These are phyloP conservation scores for Paralichthys olivaceus DNA, from an alignment of 2,113 vertebrate species.

Conservation along the genomic window DNA sequence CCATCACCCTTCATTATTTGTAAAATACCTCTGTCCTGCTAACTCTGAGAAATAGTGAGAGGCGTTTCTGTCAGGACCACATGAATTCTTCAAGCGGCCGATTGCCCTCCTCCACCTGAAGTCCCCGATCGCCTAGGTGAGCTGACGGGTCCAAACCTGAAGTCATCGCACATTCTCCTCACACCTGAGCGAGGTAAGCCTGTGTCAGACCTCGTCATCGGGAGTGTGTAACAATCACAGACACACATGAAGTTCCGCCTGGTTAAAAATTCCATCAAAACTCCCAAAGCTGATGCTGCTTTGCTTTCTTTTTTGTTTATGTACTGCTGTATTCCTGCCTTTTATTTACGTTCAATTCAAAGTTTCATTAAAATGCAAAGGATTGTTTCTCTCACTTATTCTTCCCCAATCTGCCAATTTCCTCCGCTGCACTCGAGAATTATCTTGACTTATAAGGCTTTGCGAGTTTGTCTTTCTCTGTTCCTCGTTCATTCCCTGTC, in stretches of 20 bases:
- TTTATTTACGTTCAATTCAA: conserved; percentile 72
- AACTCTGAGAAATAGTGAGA: conserved; percentile 55
- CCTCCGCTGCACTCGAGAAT: conserved; percentile 69
- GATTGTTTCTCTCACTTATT: conserved; percentile 54
- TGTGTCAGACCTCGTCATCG: conserved; percentile 16
- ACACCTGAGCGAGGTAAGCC: conserved; percentile 18
- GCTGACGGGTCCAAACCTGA: conserved; percentile 34
- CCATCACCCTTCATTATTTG: conserved; percentile 69
- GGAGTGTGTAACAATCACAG: conserved; percentile 1
- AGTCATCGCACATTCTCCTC: conserved; percentile 57
- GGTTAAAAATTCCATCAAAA: conserved; percentile 72
- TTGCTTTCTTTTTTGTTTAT: conserved; percentile 58
- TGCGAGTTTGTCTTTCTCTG: conserved; percentile 43
- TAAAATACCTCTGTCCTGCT: conserved; percentile 56
- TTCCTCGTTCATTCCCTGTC: conserved; percentile 17
- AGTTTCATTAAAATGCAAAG: conserved; percentile 83
- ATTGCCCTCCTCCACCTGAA: conserved; percentile 27
- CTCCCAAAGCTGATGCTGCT: conserved; percentile 44
- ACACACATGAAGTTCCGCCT: conserved; percentile 3
- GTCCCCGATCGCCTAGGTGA: conserved; percentile 42
- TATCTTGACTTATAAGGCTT: conserved; percentile 67
- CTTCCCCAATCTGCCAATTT: conserved; percentile 65
- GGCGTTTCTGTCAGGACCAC: conserved; percentile 46
- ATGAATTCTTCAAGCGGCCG: conserved; percentile 62
- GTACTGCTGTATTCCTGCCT: conserved; percentile 36